phyloP scores from a whole-genome alignment of 1,140 invertebrate species.

The Hermetia illucens region DNA sequence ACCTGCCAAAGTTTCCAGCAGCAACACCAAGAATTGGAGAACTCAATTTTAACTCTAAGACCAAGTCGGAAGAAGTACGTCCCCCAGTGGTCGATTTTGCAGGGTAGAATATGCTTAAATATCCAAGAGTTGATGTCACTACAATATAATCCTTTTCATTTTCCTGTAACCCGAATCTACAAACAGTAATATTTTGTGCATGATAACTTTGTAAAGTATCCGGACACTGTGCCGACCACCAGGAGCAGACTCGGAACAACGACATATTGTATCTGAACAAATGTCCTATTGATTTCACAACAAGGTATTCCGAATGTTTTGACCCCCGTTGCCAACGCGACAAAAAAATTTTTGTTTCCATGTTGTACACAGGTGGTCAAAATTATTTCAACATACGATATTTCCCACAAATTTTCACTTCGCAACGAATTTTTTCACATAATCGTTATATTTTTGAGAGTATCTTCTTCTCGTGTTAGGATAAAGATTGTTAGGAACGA shows the following conservation, averaged over 20 bases:
- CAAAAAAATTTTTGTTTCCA: conserved; percentile 8
- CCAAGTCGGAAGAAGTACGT: conserved; percentile 47
- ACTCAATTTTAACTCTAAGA: conserved; percentile 51
- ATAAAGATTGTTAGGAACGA: too few species aligned
- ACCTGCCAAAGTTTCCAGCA: conserved; percentile 57
- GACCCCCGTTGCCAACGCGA: conserved; percentile 5
- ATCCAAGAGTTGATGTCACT: conserved; percentile 53
- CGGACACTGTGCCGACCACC: conserved; percentile 53
- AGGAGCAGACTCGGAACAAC: conserved; percentile 60
- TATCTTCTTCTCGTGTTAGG: too few species aligned
- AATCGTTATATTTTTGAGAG: too few species aligned
- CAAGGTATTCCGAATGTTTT: conserved; percentile 6
- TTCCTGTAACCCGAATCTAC: conserved; percentile 37
- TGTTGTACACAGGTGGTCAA: conserved; percentile 7
- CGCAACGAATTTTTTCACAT: too few species aligned
- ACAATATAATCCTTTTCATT: conserved; percentile 45
- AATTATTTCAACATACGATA: conserved; percentile 7
- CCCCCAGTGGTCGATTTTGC: conserved; percentile 37
- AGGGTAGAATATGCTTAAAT: conserved; percentile 46
- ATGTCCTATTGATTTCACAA: background rate
- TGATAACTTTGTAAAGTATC: conserved; percentile 35
- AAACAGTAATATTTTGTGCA: conserved; percentile 22
- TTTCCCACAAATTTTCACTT: too few species aligned
- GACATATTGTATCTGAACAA: conserved; percentile 41
- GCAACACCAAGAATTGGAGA: conserved; percentile 54